phyloP scores from a whole-genome alignment of 2,888 invertebrate genomes.

The Agelastica alni region DNA sequence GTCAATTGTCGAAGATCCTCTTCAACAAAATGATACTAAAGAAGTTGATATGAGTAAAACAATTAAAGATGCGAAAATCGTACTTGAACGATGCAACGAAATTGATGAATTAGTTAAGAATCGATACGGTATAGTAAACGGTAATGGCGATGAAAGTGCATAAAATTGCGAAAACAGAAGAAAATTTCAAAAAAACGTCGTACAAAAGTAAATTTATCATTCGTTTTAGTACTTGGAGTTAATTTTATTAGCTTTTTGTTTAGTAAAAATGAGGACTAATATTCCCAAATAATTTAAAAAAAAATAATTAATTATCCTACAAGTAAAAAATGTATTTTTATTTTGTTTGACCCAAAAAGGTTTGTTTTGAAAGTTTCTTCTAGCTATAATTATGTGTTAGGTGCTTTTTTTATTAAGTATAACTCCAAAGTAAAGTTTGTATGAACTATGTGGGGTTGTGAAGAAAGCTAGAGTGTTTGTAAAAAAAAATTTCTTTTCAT shows the following conservation, averaged over 20 bases:
- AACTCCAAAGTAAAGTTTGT: neutral
- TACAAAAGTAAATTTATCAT: too few species aligned
- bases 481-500: too few species aligned
- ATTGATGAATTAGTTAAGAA: constrained; percentile 36
- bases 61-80: constrained; percentile 26
- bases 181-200: neutral
- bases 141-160: constrained; percentile 10
- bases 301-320: too few species aligned
- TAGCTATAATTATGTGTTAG: neutral
- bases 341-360: too few species aligned
- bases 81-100: constrained; percentile 33
- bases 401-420: constrained; percentile 1
- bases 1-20: neutral
- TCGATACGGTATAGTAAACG: constrained; percentile 23
- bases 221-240: neutral
- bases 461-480: neutral
- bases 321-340: too few species aligned
- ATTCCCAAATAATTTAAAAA: too few species aligned
- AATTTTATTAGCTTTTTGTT: neutral
- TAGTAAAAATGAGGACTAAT: too few species aligned
- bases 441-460: neutral
- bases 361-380: neutral
- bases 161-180: too few species aligned
- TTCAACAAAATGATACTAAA: neutral
- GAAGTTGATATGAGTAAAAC: neutral